Conservation (phyloP, 2,797 vertebrate genomes). For the Rhinella marina region DNA sequence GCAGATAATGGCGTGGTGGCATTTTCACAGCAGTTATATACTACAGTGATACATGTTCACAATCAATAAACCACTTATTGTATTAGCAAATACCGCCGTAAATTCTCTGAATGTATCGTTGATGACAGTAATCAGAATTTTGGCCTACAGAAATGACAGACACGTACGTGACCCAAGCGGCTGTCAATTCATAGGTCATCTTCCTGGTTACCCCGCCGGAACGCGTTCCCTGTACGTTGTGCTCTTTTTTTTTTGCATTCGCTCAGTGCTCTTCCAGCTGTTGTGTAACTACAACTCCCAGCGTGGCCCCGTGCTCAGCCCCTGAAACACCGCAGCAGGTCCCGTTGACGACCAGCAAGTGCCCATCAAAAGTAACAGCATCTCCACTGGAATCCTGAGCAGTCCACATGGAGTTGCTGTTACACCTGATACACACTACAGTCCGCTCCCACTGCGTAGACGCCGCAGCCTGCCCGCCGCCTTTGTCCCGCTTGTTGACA, state of each 20-base stretch:
- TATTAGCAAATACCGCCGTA: too few species aligned
- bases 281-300: neutral
- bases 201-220: constrained; percentile 69
- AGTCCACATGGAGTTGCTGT: constrained; percentile 85
- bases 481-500: neutral
- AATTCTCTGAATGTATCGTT: neutral
- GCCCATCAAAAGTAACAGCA: constrained; percentile 80
- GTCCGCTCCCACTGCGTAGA: constrained; percentile 15
- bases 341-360: constrained; percentile 62
- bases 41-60: too few species aligned
- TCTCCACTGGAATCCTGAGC: constrained; percentile 77
- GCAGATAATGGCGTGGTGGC: too few species aligned
- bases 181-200: constrained; percentile 87
- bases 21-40: too few species aligned
- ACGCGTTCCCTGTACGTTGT: neutral
- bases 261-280: neutral
- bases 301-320: neutral
- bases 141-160: constrained; percentile 85
- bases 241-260: neutral
- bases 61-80: too few species aligned
- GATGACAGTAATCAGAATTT: constrained; percentile 70
- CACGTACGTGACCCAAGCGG: constrained; percentile 66
- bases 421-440: constrained; percentile 75
- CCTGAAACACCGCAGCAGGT: neutral
- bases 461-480: neutral